Conservation (phyloP, 2,113 vertebrate genomes). For the Lasiurus cinereus region DNA sequence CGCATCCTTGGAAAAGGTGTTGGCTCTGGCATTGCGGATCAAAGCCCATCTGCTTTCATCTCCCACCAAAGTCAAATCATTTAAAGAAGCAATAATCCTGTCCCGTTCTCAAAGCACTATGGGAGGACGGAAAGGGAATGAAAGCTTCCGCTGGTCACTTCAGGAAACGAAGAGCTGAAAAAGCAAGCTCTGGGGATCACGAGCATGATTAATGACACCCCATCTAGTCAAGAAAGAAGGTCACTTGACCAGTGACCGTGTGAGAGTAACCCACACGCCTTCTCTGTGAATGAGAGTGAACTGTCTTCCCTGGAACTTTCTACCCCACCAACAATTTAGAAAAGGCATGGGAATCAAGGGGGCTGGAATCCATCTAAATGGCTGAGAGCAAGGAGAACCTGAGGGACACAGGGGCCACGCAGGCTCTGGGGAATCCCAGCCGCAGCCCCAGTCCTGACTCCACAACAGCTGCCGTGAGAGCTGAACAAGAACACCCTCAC, state of each 20-base stretch:
- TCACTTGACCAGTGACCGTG: not conserved
- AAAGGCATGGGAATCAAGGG: not conserved
- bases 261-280: not conserved
- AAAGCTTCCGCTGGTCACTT: not conserved
- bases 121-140: not conserved
- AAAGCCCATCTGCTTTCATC: not conserved
- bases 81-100: not conserved
- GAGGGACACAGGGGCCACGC: not conserved
- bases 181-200: not conserved
- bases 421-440: not conserved
- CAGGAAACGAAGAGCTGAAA: not conserved
- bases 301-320: constrained; percentile 14
- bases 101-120: not conserved
- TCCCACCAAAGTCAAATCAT: not conserved
- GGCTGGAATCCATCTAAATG: not conserved
- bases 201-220: not conserved
- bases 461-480: not conserved
- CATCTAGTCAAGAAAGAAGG: not conserved
- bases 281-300: not conserved
- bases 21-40: not conserved
- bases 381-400: not conserved
- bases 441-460: not conserved
- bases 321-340: not conserved
- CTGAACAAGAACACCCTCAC: fast-evolving
- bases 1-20: not conserved